Evolutionary conservation across 1,140 invertebrate genomes (phyloP), one percentile per base, ranked within the genome.

Genomic region (Rhopalosiphum padi): DNA sequence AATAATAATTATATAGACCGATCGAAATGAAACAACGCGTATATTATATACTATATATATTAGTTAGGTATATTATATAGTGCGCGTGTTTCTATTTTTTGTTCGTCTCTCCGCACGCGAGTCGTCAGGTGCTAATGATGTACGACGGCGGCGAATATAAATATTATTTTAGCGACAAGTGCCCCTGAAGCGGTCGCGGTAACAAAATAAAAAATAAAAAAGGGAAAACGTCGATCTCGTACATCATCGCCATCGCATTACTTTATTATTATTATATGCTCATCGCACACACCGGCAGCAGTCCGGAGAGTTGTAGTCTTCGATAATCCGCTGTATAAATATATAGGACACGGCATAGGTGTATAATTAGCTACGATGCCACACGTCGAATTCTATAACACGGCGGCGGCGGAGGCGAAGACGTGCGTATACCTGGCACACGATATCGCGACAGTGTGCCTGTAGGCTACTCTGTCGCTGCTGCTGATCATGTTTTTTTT

Each of bases 1-100:
- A 35, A 88, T 51, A 85, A 85, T 85, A 88, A 88, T 88, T 88
- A 88, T 51, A 88, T 51, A 88, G 25, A 35, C 46, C 86, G 86
- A 88, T 51, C 25, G 15, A 86, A 86, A 86, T 46, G 86, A 51
- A 51, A 51, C 48, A 51, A 88, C 46, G 86, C 25, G 30, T 1
- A 2, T 22, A 21, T 18, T 41, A 43, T 43, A 41, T 41, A 41
- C 1, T 37, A 85, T 23, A 43, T 11, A 82, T 15, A 82, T n/a
- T 15, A 77, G 3, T 25, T 77, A n/a, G 23, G 18, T 37, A 46
- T 25, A 4, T 15, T n/a, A 46, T 18, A n/a, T 48, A 43, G 41
- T 23, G 43, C 86, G 30, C 11, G 86, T 22, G 41, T 48, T 46
- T 46, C 41, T 30, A 48, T 87, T 23, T 37, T 48, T 87, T 51